phyloP scores from a whole-genome alignment of 2,888 invertebrate genomes.

The Agonum fuliginosum region DNA sequence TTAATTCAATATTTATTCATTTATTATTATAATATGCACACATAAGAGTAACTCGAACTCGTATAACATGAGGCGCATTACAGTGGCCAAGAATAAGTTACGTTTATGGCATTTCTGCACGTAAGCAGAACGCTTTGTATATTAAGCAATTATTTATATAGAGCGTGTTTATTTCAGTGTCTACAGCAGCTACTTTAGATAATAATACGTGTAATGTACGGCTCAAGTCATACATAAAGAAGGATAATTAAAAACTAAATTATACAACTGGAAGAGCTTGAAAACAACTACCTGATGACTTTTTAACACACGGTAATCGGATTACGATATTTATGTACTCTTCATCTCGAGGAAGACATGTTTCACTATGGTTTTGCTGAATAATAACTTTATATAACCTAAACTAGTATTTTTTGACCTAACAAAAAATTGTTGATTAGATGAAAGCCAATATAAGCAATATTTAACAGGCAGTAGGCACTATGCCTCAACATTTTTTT shows the following conservation, averaged over 20 bases:
- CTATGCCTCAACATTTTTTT: too few species aligned
- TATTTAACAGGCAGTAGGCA: too few species aligned
- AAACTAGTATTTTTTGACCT: too few species aligned
- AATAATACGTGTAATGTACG: conserved; percentile 46
- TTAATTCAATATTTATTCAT: conserved; percentile 33
- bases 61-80: conserved; percentile 3
- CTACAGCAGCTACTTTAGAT: conserved; percentile 51
- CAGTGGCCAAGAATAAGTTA: conserved; percentile 28
- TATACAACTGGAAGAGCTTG: conserved; percentile 8
- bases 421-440: too few species aligned
- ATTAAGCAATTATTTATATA: conserved; percentile 54
- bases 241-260: conserved; percentile 45
- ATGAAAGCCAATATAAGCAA: too few species aligned
- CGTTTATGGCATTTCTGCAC: conserved; percentile 35
- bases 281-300: conserved; percentile 10
- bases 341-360: not conserved
- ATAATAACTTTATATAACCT: too few species aligned
- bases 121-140: conserved; percentile 46
- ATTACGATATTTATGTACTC: not conserved
- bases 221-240: conserved; percentile 35
- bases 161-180: conserved; percentile 47
- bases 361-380: too few species aligned
- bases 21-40: conserved; percentile 23
- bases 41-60: not conserved
- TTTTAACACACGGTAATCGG: not conserved